Evolutionary conservation across 2,888 invertebrate genomes (phyloP), one percentile per base, ranked within the genome.

Genomic region (Zaprionus obscuricornis): DNA sequence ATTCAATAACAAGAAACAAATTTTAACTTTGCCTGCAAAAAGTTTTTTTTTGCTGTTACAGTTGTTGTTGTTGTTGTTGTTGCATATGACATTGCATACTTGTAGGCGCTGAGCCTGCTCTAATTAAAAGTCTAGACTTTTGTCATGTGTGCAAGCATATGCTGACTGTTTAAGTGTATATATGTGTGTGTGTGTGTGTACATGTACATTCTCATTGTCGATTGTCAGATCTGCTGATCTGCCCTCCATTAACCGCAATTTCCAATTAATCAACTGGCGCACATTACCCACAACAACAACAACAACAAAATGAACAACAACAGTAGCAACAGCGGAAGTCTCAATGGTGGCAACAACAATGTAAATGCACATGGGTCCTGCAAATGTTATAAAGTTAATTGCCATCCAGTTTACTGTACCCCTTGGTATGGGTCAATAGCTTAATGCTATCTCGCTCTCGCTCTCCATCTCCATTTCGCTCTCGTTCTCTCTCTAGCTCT

Each of bases 321-420:
- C 20, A 27, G 24, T 2, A 37, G 29, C 6, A 43, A 18, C 46
- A 14, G 24, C 24, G 31, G 45, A 42, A 52, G n/a, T n/a, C n/a
- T n/a, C n/a, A n/a, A n/a, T n/a, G n/a, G n/a, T n/a, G n/a, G n/a
- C 22, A 52, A 16, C 37, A 31, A 67, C 59, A 67, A 54, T 64
- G 55, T 51, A 36, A 57, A 37, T 75, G 64, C 76, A 79, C 63
- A 59, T 66, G 73, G 68, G 55, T 74, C 54, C 31, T 50, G 66
- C 68, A 82, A 82, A 85, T 85, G 79, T 74, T 85, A 75, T 85
- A 81, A 82, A 81, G 79, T 85, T 78, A 81, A 85, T 81, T 81
- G 78, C 82, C 85, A 82, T 62, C 75, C 62, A 64, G 66, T 81
- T 66, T 33, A 66, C 60, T 47, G 66, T 39, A n/a, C 22, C 50